Percentiles rank a stretch among this genome's conserved stretches.
phyloP scores from a whole-genome alignment of 2,888 invertebrate species.

The Colletes collaris region DNA sequence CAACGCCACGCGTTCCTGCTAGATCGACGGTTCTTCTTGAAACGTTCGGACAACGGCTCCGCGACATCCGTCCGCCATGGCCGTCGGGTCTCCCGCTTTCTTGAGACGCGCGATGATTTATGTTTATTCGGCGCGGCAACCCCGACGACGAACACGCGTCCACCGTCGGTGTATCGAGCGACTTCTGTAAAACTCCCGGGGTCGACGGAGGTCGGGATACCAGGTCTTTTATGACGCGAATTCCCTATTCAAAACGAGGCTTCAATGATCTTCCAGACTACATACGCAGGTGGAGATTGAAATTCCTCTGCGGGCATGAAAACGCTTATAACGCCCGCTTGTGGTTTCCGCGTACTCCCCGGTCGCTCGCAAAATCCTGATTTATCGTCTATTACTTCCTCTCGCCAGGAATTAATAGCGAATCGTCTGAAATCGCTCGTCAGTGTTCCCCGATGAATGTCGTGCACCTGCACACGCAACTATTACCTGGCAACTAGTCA shows the following conservation, averaged over 20 bases:
- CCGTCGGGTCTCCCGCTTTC: conserved; percentile 2
- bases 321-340: not conserved
- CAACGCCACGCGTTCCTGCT: conserved; percentile 59
- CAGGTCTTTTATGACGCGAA: conserved; percentile 13
- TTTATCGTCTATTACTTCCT: not conserved
- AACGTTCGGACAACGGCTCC: conserved; percentile 35
- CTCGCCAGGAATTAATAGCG: no score
- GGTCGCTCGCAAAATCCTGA: conserved; percentile 10
- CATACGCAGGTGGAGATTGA: conserved; percentile 6
- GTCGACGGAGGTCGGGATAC: conserved; percentile 17
- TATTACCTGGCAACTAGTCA: no score
- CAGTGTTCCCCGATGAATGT: no score
- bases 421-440: no score
- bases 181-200: conserved; percentile 18
- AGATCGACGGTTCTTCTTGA: conserved; percentile 52
- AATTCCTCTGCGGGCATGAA: not conserved
- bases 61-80: conserved; percentile 22
- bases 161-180: not conserved
- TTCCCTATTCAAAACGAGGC: conserved; percentile 16
- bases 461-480: no score
- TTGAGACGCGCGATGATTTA: conserved; percentile 20
- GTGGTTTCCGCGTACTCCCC: not conserved
- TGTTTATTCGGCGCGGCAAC: conserved; percentile 17
- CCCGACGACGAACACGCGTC: conserved; percentile 1
- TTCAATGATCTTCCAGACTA: conserved; percentile 5